Conservation (phyloP, 2,113 vertebrate species). For the Chascanopsetta lugubris region DNA sequence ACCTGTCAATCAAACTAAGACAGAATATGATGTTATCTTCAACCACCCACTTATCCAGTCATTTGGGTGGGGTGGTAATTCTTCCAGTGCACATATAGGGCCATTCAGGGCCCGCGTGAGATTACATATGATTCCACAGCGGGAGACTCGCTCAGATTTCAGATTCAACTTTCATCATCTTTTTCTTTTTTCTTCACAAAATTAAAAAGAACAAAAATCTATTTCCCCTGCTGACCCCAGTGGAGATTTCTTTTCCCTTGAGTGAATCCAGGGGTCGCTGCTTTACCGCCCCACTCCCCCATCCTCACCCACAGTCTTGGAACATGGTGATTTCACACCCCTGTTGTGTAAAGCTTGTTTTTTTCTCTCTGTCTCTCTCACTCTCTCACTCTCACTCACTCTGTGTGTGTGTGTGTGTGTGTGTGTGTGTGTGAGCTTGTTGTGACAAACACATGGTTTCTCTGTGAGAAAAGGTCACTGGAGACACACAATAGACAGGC, state of each 20-base stretch:
- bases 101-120: no score
- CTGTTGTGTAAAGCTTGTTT: slow-evolving; percentile 75
- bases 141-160: not conserved
- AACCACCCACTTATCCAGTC: not conserved
- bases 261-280: slow-evolving; percentile 56
- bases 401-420: slow-evolving; percentile 47
- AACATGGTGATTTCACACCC: slow-evolving; percentile 81
- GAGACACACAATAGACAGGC: slow-evolving; percentile 52
- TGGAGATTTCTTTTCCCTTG: slow-evolving; percentile 49
- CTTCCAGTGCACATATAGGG: no score
- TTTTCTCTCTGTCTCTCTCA: slow-evolving; percentile 18
- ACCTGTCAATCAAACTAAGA: not conserved
- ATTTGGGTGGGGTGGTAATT: not conserved
- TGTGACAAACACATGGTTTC: slow-evolving; percentile 73
- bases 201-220: no score
- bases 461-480: slow-evolving; percentile 64
- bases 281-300: slow-evolving; percentile 17
- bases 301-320: slow-evolving; percentile 38
- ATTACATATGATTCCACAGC: no score
- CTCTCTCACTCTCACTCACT: not conserved
- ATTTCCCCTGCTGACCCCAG: slow-evolving; percentile 35
- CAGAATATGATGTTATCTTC: not conserved
- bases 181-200: no score
- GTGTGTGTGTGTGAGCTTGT: slow-evolving; percentile 58
- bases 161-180: slow-evolving; percentile 25